phyloP scores from a whole-genome alignment of 2,888 invertebrate genomes.

The Callyntrura sp. region DNA sequence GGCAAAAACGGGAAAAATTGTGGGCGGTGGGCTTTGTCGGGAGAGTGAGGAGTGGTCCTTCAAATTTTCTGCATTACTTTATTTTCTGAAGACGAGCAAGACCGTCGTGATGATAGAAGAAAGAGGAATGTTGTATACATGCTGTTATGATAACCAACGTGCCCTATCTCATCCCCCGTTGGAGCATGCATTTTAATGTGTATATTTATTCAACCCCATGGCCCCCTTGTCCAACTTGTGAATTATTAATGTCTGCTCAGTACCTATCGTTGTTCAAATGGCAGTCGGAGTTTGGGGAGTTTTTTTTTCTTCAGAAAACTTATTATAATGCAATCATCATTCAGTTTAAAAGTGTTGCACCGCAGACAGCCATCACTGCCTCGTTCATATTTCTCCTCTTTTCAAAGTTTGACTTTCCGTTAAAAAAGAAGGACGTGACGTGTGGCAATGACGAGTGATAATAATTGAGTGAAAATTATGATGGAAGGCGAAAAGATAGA shows the following conservation, averaged over 20 bases:
- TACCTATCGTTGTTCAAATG: neutral
- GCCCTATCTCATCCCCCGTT: neutral
- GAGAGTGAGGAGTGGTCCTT: slow-evolving; percentile 31
- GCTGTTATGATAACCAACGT: neutral
- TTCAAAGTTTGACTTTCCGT: neutral
- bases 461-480: slow-evolving; percentile 9
- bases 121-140: slow-evolving; percentile 6
- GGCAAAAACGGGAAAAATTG: slow-evolving; percentile 22
- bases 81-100: neutral
- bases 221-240: neutral
- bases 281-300: neutral
- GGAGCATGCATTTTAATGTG: neutral
- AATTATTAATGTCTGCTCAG: no score
- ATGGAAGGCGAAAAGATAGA: neutral
- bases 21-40: slow-evolving; percentile 5
- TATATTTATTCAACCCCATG: neutral
- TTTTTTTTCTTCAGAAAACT: slow-evolving; percentile 52
- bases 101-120: neutral
- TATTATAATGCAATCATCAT: slow-evolving; percentile 49
- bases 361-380: slow-evolving; percentile 7
- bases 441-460: neutral
- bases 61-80: slow-evolving; percentile 28
- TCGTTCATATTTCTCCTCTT: neutral
- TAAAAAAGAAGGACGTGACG: neutral
- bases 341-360: neutral